These are phyloP conservation scores for Toxostoma redivivum DNA, from an alignment of 2,113 vertebrate species.

Conservation along the genomic window DNA sequence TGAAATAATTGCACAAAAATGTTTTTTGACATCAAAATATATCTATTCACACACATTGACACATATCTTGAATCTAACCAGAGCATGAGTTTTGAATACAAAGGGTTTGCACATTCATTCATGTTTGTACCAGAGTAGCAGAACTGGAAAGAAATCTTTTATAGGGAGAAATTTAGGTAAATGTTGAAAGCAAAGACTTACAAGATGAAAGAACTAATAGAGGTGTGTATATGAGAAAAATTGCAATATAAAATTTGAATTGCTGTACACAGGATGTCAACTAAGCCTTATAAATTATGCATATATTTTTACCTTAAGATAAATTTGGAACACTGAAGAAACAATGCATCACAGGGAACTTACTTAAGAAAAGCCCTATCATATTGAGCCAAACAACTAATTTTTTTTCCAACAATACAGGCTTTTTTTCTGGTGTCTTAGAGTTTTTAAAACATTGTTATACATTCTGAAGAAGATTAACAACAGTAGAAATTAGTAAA, in stretches of 20 bases:
- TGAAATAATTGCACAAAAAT: not conserved
- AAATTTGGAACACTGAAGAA: not conserved
- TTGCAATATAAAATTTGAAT: not conserved
- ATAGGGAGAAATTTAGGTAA: not conserved
- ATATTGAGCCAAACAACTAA: not conserved
- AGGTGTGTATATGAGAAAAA: not conserved
- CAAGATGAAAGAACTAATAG: not conserved
- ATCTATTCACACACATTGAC: fast-evolving
- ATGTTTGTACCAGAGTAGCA: not conserved
- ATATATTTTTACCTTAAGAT: not conserved
- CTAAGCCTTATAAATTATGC: not conserved
- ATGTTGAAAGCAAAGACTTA: not conserved
- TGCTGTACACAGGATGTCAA: not conserved
- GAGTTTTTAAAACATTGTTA: not conserved
- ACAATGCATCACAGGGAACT: not conserved
- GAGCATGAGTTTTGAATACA: not conserved
- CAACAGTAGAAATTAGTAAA: not conserved
- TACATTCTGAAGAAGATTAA: not conserved
- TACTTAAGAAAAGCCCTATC: not conserved
- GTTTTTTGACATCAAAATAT: not conserved
- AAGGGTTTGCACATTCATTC: not conserved
- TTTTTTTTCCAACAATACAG: not conserved
- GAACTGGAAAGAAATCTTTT: not conserved
- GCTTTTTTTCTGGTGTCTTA: not conserved
- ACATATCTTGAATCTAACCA: not conserved